Percentiles rank a stretch among this genome's conserved stretches.
phyloP scores from a whole-genome alignment of 2,888 invertebrate species.

The Apamea anceps region DNA sequence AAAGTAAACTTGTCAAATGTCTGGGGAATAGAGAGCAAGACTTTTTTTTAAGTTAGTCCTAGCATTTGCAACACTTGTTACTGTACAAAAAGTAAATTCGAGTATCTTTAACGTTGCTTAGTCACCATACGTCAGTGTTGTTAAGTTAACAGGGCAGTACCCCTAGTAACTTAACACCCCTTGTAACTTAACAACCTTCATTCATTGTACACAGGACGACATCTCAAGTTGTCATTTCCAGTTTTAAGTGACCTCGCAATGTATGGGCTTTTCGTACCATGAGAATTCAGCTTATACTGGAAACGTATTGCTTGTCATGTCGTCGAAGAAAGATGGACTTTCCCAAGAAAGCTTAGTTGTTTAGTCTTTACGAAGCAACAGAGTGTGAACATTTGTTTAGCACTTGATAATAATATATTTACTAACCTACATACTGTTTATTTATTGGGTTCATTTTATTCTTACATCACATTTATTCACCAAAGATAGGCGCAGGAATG shows the following conservation, averaged over 20 bases:
- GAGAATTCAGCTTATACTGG: background rate
- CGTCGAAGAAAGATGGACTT: background rate
- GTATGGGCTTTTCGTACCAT: background rate
- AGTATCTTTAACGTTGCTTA: background rate
- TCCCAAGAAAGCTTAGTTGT: background rate
- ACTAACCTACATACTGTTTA: background rate
- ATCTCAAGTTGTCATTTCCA: background rate
- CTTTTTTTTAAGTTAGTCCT: background rate
- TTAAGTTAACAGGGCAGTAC: background rate
- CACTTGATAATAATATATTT: constrained; percentile 14
- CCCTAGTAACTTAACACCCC: background rate
- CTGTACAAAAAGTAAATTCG: background rate
- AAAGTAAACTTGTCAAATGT: too few relatives aligned
- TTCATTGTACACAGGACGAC: background rate
- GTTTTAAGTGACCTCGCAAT: background rate
- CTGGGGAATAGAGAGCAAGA: background rate
- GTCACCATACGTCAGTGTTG: background rate
- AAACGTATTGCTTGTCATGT: background rate
- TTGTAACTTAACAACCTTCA: background rate
- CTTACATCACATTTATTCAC: background rate
- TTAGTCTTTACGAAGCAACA: background rate
- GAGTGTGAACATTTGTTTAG: background rate
- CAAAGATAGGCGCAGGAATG: background rate
- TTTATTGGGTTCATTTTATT: background rate
- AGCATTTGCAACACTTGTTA: background rate